Evolutionary conservation across 2,888 invertebrate species (phyloP), one percentile per base, ranked within the genome.

Genomic region (Trissolcus japonicus): DNA sequence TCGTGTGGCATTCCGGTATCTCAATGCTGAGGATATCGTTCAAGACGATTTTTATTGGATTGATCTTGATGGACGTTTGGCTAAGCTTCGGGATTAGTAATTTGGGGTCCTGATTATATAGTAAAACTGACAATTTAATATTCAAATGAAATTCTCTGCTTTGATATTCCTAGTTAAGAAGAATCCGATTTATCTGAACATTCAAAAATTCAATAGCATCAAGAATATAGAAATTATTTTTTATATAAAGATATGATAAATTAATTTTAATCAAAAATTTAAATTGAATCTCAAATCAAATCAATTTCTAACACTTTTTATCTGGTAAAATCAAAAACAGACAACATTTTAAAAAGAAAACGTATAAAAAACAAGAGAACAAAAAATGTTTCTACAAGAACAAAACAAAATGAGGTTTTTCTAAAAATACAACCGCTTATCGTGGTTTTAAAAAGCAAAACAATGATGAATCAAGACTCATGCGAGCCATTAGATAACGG

Each of bases 21-120:
- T 41, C 43, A 54, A 67, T 57, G 46, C 35, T 14, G 6, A 16
- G 6, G 54, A 54, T 21, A 54, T 60, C 35, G 60, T 68, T 43
- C 19, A 57, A 21, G 19, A 14, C n/a, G 16, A 55, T 65, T 53
- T 53, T 60, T 53, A 25, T 67, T 46, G 53, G 53, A 60, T 53
- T 54, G 46, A 67, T 67, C 67, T 67, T 67, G 67, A 59, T 54
- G 29, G 53, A 67, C 53, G 59, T 53, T 29, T 57, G 41, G 25
- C 21, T 41, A 17, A 43, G 59, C 50, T 46, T 1, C 35, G 19
- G 67, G 59, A 67, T 59, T 59, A 59, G 59, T 29, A 54, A 68
- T 68, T 66, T 51, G 48, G 16, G 19, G 19, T 56, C 19, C 9
- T 51, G 51, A 51, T 51, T 51, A 19, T 9, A 16, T 35, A 54